A percentile compares a stretch with the other conserved stretches of the same genome.
Evolutionary conservation across 2,888 invertebrate species (phyloP).

Genomic region (Timema podura): DNA sequence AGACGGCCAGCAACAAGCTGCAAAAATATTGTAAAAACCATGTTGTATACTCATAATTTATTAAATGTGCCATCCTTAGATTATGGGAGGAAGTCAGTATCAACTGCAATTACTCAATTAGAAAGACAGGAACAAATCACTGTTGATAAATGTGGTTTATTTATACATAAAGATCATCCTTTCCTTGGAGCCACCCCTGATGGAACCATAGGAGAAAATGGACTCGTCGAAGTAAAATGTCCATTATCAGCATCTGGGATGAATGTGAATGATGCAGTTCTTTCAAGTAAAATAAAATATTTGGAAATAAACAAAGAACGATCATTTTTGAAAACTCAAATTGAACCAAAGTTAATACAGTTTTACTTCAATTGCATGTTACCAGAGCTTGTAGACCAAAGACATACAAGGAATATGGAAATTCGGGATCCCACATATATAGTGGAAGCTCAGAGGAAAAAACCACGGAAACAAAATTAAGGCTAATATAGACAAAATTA

Average conservation of each 20-base stretch:
- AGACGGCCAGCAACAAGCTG: not conserved
- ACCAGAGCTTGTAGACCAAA: slow-evolving; percentile 9
- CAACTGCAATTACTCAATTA: slow-evolving; percentile 27
- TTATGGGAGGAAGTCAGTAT: slow-evolving; percentile 31
- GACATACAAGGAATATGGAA: not conserved
- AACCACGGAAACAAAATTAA: not conserved
- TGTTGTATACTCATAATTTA: not conserved
- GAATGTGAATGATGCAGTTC: slow-evolving; percentile 23
- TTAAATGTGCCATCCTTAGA: slow-evolving; percentile 20
- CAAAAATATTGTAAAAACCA: not conserved
- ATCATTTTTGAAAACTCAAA: slow-evolving; percentile 8
- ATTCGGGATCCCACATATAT: slow-evolving; percentile 1
- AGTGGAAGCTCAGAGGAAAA: not conserved
- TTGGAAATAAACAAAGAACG: not conserved
- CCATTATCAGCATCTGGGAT: slow-evolving; percentile 28
- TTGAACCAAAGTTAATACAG: not conserved
- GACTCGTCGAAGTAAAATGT: slow-evolving; percentile 35
- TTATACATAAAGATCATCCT: slow-evolving; percentile 33
- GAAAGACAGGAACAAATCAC: slow-evolving; percentile 24
- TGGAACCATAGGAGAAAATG: slow-evolving; percentile 31
- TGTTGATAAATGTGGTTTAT: slow-evolving; percentile 34
- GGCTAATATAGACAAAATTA: too few species aligned
- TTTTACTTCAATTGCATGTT: slow-evolving; percentile 7
- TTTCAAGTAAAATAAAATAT: not conserved
- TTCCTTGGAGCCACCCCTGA: slow-evolving; percentile 34